Evolutionary conservation across 2,888 invertebrate species (phyloP), one percentile per base, ranked within the genome.

Genomic region (Galeopsomyia nigrocyanea): DNA sequence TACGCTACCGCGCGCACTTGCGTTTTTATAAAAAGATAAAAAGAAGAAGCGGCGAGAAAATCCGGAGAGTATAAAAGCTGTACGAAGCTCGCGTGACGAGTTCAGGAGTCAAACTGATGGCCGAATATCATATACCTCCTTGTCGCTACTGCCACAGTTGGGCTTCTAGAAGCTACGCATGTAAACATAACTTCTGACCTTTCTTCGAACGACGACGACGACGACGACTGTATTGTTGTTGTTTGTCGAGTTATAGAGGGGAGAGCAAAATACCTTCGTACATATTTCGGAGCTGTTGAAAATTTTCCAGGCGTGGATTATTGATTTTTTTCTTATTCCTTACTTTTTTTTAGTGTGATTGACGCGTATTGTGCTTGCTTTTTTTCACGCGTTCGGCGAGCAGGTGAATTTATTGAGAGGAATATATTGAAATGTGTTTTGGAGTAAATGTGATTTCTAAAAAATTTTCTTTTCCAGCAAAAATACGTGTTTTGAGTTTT

Each of bases 101-200:
- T 60, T 39, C 17, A 55, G 56, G 13, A 71, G 56, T 74, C 47
- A 68, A 71, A 74, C 74, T 74, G 67, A 70, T n/a, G 13, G 9
- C 3, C n/a, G 22, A 3, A 13, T 1, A 6, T 17, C 22, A 19
- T n/a, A 19, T 19, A 14, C n/a, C 39, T 21, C n/a, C 21, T 22
- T 14, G 0, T 22, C 19, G 26, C 31, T 31, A 49, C 19, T 16
- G 3, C 14, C 31, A 5, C 31, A 31, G 13, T 3, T 5, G 26
- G 26, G 65, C 47, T 73, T 65, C 68, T 55, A 46, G 73, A 73
- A 73, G 50, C 47, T 57, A 21, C 51, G 13, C 26, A 17, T 73
- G 69, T 73, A 69, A 69, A 73, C 69, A 73, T 51, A n/a, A 49
- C 69, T 50, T 51, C 31, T 69, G 73, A 73, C 73, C 73, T 68